These are phyloP conservation scores for Drosophila pectinifera DNA, from an alignment of 1,140 invertebrate species.

Conservation along the genomic window DNA sequence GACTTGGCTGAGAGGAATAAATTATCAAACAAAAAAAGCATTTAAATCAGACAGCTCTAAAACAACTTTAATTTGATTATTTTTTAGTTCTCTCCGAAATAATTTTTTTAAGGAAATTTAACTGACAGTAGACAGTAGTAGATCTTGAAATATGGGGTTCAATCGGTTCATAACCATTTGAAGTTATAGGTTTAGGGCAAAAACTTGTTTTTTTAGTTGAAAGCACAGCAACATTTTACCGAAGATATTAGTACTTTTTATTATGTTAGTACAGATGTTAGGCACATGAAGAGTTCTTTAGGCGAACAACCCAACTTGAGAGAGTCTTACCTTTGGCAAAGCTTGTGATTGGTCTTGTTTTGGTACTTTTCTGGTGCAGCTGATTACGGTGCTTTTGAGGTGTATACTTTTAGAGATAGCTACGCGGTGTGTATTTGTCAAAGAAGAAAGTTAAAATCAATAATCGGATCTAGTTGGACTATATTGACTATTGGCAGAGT, in stretches of 20 bases:
- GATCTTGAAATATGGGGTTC: no score
- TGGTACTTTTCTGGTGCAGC: conserved; percentile 21
- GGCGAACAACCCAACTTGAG: conserved; percentile 1
- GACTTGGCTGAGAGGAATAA: no score
- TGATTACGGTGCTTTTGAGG: background rate
- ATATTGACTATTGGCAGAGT: no score
- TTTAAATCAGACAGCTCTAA: no score
- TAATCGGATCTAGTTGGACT: background rate
- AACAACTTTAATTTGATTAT: no score
- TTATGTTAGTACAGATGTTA: conserved; percentile 34
- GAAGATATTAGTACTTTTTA: background rate
- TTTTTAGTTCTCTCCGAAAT: no score
- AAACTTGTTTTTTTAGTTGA: no score
- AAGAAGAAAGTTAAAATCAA: conserved; percentile 8
- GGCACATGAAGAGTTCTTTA: conserved; percentile 8
- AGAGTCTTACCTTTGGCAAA: conserved; percentile 31
- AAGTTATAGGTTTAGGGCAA: background rate
- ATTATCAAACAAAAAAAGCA: no score
- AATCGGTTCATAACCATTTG: background rate
- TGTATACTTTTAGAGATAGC: conserved; percentile 13
- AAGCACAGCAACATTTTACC: background rate
- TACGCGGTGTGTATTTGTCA: background rate
- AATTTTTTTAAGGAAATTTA: no score
- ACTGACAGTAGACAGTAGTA: no score
- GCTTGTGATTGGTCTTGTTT: background rate